Evolutionary conservation across 2,113 vertebrate species (phyloP).

Genomic region (Xenopus tropicalis): UCB_Xtro_10.0 CM004446.2:81471501-81472000

Average conservation of each 20-base stretch:
- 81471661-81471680: constrained; percentile 27
- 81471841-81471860: constrained; percentile 37
- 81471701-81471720: constrained; percentile 16
- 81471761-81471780: constrained; percentile 41
- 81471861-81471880: constrained; percentile 29
- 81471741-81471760: constrained; percentile 29
- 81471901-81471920: constrained; percentile 44
- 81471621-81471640: constrained; percentile 33
- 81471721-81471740: constrained; percentile 33
- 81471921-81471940: constrained; percentile 44
- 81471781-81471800: constrained; percentile 39
- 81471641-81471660: constrained; percentile 12
- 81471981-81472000: constrained; percentile 50
- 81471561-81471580: neutral
- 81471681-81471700: constrained; percentile 27
- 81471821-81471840: constrained; percentile 42
- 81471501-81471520: no score
- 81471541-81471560: constrained; percentile 30
- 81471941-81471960: constrained; percentile 49
- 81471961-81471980: constrained; percentile 47
- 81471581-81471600: constrained; percentile 12
- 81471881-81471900: constrained; percentile 43
- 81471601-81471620: constrained; percentile 27
- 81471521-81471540: constrained; percentile 3
- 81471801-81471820: constrained; percentile 33